Percentiles rank a stretch among this genome's conserved stretches.
Evolutionary conservation across 53 echinoderm and acorn worm species (phyloP).

Genomic region (Hippasteria phrygiana): DNA sequence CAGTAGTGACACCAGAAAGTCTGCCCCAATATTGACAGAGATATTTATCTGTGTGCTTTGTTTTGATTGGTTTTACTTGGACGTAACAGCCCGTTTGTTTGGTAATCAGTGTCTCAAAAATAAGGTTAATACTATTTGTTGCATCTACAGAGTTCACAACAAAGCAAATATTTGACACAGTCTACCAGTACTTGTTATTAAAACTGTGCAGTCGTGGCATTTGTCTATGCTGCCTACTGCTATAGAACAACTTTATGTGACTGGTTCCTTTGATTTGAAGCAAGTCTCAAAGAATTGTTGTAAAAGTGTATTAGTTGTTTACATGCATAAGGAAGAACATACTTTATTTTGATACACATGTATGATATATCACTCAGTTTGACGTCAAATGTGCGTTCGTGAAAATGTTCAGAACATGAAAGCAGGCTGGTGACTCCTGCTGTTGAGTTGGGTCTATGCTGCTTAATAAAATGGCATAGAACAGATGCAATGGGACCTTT

Average conservation of each 20-base stretch:
- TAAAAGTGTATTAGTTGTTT: too few relatives aligned
- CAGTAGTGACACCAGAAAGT: not conserved
- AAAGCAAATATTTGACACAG: not conserved
- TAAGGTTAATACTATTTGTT: not conserved
- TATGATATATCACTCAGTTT: too few relatives aligned
- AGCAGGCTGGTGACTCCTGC: too few relatives aligned
- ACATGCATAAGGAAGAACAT: too few relatives aligned
- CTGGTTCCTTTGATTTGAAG: too few relatives aligned
- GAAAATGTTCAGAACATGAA: too few relatives aligned
- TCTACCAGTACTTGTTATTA: not conserved
- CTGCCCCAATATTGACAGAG: not conserved
- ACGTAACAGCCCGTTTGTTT: not conserved
- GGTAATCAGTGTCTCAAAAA: not conserved
- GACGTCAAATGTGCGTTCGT: too few relatives aligned
- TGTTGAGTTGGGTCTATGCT: too few relatives aligned
- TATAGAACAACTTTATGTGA: not conserved
- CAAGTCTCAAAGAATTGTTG: too few relatives aligned
- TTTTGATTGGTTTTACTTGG: not conserved
- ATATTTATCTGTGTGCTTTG: not conserved
- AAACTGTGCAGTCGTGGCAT: not conserved
- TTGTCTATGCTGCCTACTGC: not conserved
- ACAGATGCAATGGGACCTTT: too few relatives aligned
- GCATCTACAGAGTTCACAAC: not conserved
- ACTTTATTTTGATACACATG: too few relatives aligned
- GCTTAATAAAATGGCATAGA: too few relatives aligned